Evolutionary conservation across 2,888 invertebrate species (phyloP), one percentile per base, ranked within the genome.

Genomic region (Tachina fera): DNA sequence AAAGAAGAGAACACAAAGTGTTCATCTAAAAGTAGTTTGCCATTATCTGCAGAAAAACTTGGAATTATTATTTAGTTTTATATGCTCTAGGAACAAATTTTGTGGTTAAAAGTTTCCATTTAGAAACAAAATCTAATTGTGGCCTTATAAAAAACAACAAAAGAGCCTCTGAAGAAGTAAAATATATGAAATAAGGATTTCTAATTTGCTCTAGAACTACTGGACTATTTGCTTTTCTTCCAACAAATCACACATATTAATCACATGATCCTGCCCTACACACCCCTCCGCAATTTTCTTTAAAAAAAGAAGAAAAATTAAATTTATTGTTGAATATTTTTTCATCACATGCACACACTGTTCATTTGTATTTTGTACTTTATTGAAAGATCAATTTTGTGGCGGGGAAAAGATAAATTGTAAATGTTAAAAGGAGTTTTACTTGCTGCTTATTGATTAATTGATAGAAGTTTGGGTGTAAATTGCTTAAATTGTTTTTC

Each of bases 401-500:
- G 53, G 4, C 53, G 11, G 19, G 0, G 9, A 11, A 6, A 53
- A 53, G 11, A 53, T n/a, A 19, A 19, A 53, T 19, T 51, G 16
- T 53, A 19, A 9, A 11, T 39, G 39, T 31, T 31, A 6, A 31
- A 31, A 31, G 31, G 31, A 4, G n/a, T 60, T 60, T 14, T 31
- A 11, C 22, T 9, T 53, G 11, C 11, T 31, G 1, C 45, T 68
- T 39, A 43, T 60, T 68, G 70, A 70, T 78, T 78, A 51, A 41
- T 61, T 70, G 45, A 61, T 31, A 61, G 61, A 61, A n/a, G 53
- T 22, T 10, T 78, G 60, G n/a, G 13, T 43, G 49, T 41, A 41
- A 78, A 78, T 78, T 61, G 51, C 22, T 70, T 70, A 22, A 70
- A 43, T 63, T 31, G 4, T 45, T 53, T 61, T 70, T n/a, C 9